phyloP scores from a whole-genome alignment of 2,888 invertebrate species.

The Cantharis nigra region DNA sequence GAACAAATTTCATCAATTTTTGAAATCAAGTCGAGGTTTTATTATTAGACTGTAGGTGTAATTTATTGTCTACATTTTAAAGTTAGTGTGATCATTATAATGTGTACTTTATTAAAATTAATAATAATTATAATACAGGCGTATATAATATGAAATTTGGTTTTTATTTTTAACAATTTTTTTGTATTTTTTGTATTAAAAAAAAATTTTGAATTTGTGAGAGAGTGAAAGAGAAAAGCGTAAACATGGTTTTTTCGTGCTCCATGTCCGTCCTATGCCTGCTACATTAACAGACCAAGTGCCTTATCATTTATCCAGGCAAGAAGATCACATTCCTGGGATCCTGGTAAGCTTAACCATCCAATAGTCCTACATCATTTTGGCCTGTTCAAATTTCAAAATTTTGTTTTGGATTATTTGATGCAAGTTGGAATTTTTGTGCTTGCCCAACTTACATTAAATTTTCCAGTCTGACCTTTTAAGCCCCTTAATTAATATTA shows the following conservation, averaged over 20 bases:
- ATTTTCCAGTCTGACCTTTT: not conserved
- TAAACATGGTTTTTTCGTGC: slow-evolving; percentile 47
- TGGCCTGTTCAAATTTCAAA: slow-evolving; percentile 1
- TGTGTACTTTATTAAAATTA: slow-evolving; percentile 35
- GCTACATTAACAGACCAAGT: slow-evolving; percentile 51
- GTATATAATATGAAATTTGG: not conserved
- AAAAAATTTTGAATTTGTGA: slow-evolving; percentile 23
- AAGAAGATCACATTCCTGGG: slow-evolving; percentile 45
- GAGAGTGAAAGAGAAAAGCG: slow-evolving; percentile 34
- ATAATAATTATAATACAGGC: not conserved
- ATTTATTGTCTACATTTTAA: slow-evolving; percentile 20
- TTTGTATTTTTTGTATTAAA: not conserved
- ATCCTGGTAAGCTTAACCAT: slow-evolving; percentile 54
- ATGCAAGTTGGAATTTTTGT: not conserved
- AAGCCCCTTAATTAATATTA: not conserved
- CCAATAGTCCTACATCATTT: slow-evolving; percentile 40
- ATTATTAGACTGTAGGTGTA: slow-evolving; percentile 25
- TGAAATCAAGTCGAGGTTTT: slow-evolving; percentile 15
- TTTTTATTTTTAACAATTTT: not conserved
- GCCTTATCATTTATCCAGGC: slow-evolving; percentile 50
- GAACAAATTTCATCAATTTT: not conserved
- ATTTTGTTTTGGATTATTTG: not conserved
- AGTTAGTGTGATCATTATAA: slow-evolving; percentile 37
- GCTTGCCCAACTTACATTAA: not conserved
- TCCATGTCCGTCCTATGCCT: slow-evolving; percentile 49